These are phyloP conservation scores for Lycophotia porphyrea DNA, from an alignment of 2,888 invertebrate species.

Conservation along the genomic window DNA sequence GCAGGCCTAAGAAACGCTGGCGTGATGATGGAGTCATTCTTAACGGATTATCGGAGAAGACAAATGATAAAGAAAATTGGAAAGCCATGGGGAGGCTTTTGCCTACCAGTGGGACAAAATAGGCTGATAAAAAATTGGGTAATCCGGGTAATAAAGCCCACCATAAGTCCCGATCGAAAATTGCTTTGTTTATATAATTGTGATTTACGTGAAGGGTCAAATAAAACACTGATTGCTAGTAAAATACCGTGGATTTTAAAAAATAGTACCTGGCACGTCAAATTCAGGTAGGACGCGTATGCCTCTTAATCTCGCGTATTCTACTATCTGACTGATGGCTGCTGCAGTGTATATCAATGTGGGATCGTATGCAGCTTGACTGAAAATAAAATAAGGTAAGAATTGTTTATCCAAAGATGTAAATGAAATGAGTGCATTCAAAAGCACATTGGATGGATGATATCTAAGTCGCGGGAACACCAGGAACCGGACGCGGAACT, in stretches of 20 bases:
- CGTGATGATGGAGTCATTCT: too few species aligned
- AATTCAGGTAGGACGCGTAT: conserved; percentile 97
- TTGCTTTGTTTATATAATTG: not conserved
- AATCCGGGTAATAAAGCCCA: not conserved
- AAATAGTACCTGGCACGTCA: conserved; percentile 94
- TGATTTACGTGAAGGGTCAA: not conserved
- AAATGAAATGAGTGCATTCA: not conserved
- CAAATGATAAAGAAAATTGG: too few species aligned
- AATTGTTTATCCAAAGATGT: not conserved
- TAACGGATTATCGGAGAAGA: too few species aligned
- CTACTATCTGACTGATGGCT: conserved; percentile 92
- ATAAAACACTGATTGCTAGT: not conserved
- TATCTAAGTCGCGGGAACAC: not conserved
- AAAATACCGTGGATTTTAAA: not conserved
- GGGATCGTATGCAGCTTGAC: conserved; percentile 92
- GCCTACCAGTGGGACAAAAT: too few species aligned
- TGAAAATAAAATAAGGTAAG: conserved; percentile 73
- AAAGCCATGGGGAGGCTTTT: too few species aligned
- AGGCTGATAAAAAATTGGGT: not conserved
- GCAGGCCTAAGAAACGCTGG: too few species aligned
- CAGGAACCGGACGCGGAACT: not conserved
- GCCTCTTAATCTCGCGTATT: conserved; percentile 94
- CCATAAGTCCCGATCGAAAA: not conserved
- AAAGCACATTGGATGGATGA: not conserved
- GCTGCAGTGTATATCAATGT: conserved; percentile 91